Evolutionary conservation across 2,113 vertebrate genomes (phyloP).

Genomic region (Pogona vitticeps): DNA sequence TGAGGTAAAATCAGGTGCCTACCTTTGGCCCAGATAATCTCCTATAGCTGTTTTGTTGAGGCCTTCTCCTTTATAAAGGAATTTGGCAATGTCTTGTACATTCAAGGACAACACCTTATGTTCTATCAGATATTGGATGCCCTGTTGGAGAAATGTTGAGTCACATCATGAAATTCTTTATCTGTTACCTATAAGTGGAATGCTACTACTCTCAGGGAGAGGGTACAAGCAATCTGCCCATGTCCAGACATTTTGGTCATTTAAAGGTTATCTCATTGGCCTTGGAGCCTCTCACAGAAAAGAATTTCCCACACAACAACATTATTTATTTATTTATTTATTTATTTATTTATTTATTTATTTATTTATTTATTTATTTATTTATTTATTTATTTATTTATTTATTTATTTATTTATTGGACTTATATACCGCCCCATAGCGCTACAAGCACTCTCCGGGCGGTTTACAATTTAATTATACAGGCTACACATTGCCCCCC

Average conservation of each 20-base stretch:
- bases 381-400: no score
- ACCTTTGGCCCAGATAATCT: constrained; percentile 93
- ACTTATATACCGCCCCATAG: no score
- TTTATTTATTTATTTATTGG: no score
- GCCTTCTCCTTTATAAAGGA: constrained; percentile 94
- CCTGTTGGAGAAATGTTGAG: constrained; percentile 71
- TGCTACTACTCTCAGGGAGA: not conserved
- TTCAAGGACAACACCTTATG: constrained; percentile 80
- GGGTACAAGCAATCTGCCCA: not conserved
- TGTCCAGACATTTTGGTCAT: not conserved
- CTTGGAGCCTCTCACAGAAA: not conserved
- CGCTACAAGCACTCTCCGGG: no score
- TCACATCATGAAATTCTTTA: not conserved
- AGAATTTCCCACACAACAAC: not conserved
- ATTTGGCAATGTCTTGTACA: constrained; percentile 82
- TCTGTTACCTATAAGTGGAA: not conserved
- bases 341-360: no score
- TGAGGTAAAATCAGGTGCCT: constrained; percentile 29
- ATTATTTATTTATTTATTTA: no score
- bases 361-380: no score
- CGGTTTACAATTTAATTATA: not conserved
- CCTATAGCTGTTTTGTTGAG: constrained; percentile 96
- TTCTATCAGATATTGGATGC: constrained; percentile 86
- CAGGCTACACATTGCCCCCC: no score
- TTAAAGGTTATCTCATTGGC: not conserved